phyloP scores from a whole-genome alignment of 1,140 invertebrate genomes.

The Alviniconcha marisindica region DNA sequence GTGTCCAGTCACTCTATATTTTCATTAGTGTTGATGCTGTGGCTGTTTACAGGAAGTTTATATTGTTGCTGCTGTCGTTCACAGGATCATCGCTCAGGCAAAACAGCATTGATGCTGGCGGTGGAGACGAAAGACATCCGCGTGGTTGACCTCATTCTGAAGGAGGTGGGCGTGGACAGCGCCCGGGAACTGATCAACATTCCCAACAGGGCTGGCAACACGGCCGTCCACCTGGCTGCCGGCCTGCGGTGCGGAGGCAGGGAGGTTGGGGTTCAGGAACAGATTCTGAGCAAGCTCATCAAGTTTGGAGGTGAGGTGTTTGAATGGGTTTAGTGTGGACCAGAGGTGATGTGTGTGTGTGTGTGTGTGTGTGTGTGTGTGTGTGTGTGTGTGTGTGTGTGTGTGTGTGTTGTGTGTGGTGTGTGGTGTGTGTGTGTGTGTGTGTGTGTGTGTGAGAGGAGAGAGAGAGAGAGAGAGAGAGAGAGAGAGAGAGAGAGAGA shows the following conservation, averaged over 20 bases:
- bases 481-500: not conserved
- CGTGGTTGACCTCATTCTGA: constrained; percentile 22
- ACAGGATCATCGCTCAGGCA: constrained; percentile 15
- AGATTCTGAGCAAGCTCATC: constrained; percentile 15
- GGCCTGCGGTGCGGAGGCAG: not conserved
- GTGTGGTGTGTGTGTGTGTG: not conserved
- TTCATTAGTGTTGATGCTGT: not conserved
- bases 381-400: too few species aligned
- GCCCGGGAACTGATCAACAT: constrained; percentile 36
- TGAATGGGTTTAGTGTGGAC: too few species aligned
- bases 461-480: not conserved
- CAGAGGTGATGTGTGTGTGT: not conserved
- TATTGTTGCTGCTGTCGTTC: not conserved
- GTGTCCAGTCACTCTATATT: not conserved
- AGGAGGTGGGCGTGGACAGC: not conserved
- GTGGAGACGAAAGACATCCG: constrained; percentile 26
- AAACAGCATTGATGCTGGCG: constrained; percentile 27
- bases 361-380: not conserved
- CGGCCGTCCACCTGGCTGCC: constrained; percentile 30
- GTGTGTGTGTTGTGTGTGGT: too few species aligned
- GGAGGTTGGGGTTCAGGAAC: not conserved
- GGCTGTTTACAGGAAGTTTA: not conserved
- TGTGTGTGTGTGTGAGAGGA: not conserved
- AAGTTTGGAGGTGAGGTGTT: constrained; percentile 14
- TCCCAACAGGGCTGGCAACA: constrained; percentile 14